Base-by-base conservation (phyloP, 2,113 vertebrate species). In the Sigmodon hispidus region DNA sequence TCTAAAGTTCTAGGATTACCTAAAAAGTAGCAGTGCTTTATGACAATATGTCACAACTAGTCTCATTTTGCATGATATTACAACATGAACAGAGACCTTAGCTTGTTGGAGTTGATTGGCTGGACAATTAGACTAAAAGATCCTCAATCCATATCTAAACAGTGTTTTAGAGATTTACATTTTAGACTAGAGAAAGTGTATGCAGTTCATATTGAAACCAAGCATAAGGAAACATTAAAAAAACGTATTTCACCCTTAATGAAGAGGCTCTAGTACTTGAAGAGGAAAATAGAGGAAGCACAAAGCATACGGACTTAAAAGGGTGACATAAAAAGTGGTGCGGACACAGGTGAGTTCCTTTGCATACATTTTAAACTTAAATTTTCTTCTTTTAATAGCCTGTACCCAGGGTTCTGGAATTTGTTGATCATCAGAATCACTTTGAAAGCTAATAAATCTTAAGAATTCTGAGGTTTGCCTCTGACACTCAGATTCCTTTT, bases 261-360 rank as follows among this genome's bases (percentile, higher is more conserved):
- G n/a, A 86, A 57, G n/a, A 81, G 45, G 13, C 10, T 59, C 45
- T 16, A 48, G 34, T 40, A 24, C 22, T 12, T 4, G 43, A 57
- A 79, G 52, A 43, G n/a, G 45, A 21, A 67, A 70, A 29, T 6
- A 50, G 34, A 52, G 59, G 36, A 22, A 8, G 0, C 43, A 67
- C 17, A 29, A 65, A n/a, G 48, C 84, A 36, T 24, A 67, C 61
- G 36, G 61, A 67, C 31, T n/a, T 36, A 12, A 24, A 79, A 17
- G 13, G 50, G 7, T 21, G 26, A 70, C n/a, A n/a, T 34, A 48
- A 29, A 48, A 70, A 83, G 65, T 34, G 70, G 81, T 85, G 3
- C 29, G 13, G 34, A 36, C 31, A 59, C 69, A 77, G 96, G 97
- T 97, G 70, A 97, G 97, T 84, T 89, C 87, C 63, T 89, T 84